These are phyloP conservation scores for Enteromius argenteus DNA, from an alignment of 2,797 vertebrate species.

Conservation along the genomic window DNA sequence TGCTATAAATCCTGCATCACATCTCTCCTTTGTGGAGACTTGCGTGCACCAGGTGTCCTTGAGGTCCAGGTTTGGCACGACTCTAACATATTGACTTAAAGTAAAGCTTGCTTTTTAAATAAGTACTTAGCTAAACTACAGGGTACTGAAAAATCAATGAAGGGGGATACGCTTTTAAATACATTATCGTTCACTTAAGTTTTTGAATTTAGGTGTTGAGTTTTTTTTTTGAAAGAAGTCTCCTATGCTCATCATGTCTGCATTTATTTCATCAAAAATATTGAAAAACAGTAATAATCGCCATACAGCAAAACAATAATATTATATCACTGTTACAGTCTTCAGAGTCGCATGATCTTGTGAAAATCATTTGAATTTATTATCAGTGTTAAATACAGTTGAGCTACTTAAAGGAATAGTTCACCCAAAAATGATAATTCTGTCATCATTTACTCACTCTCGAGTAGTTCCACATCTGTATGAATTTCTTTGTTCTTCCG, in stretches of 20 bases:
- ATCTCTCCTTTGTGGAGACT: neutral
- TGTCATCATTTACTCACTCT: too few species aligned
- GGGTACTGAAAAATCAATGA: neutral
- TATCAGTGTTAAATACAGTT: neutral
- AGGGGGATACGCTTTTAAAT: neutral
- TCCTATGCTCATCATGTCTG: neutral
- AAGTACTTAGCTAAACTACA: neutral
- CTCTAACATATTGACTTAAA: constrained; percentile 1
- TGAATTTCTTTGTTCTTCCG: too few species aligned
- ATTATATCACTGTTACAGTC: neutral
- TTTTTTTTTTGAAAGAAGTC: neutral
- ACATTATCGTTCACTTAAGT: too few species aligned
- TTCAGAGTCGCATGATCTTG: neutral
- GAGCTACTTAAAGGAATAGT: neutral
- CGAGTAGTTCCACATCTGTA: too few species aligned
- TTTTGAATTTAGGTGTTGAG: neutral
- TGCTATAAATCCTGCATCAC: constrained; percentile 23
- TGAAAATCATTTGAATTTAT: neutral
- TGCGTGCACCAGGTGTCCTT: constrained; percentile 10
- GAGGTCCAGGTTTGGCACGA: constrained; percentile 5
- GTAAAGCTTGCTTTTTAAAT: neutral
- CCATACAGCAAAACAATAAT: neutral
- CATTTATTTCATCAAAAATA: neutral
- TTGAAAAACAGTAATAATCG: neutral
- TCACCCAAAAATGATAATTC: too few species aligned